Evolutionary conservation across 2,888 invertebrate genomes (phyloP), one percentile per base, ranked within the genome.

Genomic region (Allacma fusca): DNA sequence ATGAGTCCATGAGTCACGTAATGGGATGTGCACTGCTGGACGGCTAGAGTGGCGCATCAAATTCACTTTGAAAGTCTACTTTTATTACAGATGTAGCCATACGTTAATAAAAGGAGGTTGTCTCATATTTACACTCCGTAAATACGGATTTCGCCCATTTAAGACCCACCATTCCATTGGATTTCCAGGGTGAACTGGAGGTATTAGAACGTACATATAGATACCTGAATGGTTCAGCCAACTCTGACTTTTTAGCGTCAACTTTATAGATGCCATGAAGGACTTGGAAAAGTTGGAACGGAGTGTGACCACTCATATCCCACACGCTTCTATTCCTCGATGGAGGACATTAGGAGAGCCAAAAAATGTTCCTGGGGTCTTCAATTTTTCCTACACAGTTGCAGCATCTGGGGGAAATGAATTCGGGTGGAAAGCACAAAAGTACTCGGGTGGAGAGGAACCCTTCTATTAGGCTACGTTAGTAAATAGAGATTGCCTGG

Each of bases 401-500:
- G 50, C n/a, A 50, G n/a, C 50, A 50, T 13, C 50, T 50, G 50
- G 50, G 16, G 16, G 50, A 50, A 50, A 50, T 50, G 50, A 50
- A 50, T 50, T 50, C 50, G n/a, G 50, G 16, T 50, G 50, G 50
- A 50, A 50, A 50, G 4, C 1, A 16, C n/a, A 50, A 50, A 50
- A 50, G 50, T 50, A 50, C 50, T 50, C 50, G 4, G 19, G 50
- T 50, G 50, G 50, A 50, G 50, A 50, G 50, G 50, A 50, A 65
- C 26, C 71, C 44, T 70, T 57, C 57, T n/a, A 71, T 57, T 28
- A 65, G 28, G 24, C 40, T 21, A 40, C 43, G 64, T 29, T 40
- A 19, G 74, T 74, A 65, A 65, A 74, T 74, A 74, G 44, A 65
- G 65, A 74, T 74, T 74, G 34, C 65, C 23, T 67, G 65, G 65